Conservation (phyloP, 1,140 invertebrate species). For the Anastrepha ludens region DNA sequence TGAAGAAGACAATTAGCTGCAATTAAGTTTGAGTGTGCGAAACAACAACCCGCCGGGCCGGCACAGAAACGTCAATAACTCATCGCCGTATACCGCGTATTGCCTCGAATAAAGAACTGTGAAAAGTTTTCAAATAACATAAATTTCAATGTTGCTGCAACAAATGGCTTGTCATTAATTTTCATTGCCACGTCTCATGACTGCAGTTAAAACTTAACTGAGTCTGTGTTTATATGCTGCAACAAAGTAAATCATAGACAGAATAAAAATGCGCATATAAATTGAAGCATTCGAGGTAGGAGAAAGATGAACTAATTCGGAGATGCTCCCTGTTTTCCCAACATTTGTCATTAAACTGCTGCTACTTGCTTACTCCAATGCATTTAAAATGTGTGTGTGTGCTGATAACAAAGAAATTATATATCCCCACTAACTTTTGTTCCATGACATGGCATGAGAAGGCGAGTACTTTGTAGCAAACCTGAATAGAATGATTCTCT, state of each 20-base stretch:
- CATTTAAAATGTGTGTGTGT: not conserved
- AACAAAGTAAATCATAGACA: not conserved
- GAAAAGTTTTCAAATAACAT: constrained; percentile 31
- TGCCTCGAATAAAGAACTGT: not conserved
- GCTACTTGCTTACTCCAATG: not conserved
- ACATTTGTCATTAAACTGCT: not conserved
- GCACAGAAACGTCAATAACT: not conserved
- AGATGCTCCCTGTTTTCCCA: not conserved
- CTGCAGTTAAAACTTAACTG: not conserved
- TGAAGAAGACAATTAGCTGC: not conserved
- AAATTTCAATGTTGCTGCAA: constrained; percentile 32
- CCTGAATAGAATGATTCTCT: not conserved
- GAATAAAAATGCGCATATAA: not conserved
- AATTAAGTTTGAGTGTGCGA: not conserved
- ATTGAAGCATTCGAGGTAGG: not conserved
- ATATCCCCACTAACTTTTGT: not conserved
- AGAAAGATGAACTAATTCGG: not conserved
- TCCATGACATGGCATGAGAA: too few species aligned
- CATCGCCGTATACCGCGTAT: not conserved
- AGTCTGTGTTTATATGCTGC: not conserved
- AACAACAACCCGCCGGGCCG: not conserved
- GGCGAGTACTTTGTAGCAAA: not conserved
- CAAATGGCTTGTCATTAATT: not conserved
- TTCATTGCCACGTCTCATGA: constrained; percentile 2
- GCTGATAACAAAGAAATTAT: not conserved